These are phyloP conservation scores for Notocelia uddmanniana DNA, from an alignment of 2,888 invertebrate genomes.

Conservation along the genomic window DNA sequence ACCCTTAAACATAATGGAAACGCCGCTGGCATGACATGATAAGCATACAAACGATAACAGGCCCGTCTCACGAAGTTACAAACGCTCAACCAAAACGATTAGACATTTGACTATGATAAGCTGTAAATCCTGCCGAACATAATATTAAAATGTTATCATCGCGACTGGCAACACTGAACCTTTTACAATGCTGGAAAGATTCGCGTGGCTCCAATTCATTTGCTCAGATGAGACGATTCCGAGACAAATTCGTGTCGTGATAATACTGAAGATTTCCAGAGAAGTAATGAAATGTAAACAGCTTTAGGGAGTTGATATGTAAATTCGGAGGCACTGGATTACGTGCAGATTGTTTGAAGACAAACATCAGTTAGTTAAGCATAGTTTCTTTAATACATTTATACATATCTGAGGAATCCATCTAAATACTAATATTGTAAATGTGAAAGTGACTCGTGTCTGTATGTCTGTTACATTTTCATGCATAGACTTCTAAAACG, in stretches of 20 bases:
- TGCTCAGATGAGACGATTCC: slow-evolving; percentile 14
- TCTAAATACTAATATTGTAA: no score
- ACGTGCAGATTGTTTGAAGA: slow-evolving; percentile 14
- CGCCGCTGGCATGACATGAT: no score
- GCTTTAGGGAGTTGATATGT: slow-evolving; percentile 22
- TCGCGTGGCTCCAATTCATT: slow-evolving; percentile 20
- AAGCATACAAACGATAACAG: no score
- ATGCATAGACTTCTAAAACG: no score
- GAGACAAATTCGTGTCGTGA: slow-evolving; percentile 22
- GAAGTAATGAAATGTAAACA: slow-evolving; percentile 42
- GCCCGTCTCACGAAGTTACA: no score
- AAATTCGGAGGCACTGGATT: slow-evolving; percentile 28
- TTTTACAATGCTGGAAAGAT: slow-evolving; percentile 7
- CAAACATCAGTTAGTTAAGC: slow-evolving; percentile 17
- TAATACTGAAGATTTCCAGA: slow-evolving; percentile 23
- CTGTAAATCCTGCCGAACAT: background rate
- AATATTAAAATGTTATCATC: background rate
- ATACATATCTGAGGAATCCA: background rate
- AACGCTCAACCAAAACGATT: no score
- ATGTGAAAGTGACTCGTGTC: no score
- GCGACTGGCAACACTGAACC: slow-evolving; percentile 17
- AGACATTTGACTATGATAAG: no score
- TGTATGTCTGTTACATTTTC: no score
- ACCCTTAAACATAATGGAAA: no score
- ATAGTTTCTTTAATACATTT: slow-evolving; percentile 10